Percentiles rank a stretch among this genome's conserved stretches.
Evolutionary conservation across 2,113 vertebrate species (phyloP).

Genomic region (Catharus bicknelli): DNA sequence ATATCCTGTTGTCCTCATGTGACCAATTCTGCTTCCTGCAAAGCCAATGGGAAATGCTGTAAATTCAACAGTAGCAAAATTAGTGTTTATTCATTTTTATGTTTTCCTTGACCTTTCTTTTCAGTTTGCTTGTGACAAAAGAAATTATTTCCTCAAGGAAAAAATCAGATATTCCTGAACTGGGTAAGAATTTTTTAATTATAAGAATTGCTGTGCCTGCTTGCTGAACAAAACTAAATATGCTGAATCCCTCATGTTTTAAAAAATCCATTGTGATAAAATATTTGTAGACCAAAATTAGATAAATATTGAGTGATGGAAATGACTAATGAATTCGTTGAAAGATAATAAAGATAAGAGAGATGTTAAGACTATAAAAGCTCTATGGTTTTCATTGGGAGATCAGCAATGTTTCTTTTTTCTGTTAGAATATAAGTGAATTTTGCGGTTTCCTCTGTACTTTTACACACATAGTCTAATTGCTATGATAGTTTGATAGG

Average conservation of each 20-base stretch:
- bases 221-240: neutral
- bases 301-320: slow-evolving; percentile 6
- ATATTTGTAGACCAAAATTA: neutral
- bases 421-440: neutral
- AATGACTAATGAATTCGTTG: neutral
- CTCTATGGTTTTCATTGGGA: neutral
- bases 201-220: neutral
- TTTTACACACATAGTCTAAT: neutral
- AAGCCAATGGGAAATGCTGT: neutral
- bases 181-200: neutral
- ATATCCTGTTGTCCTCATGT: neutral
- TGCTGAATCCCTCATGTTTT: neutral
- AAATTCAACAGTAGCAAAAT: neutral
- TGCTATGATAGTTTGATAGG: neutral
- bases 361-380: neutral
- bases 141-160: neutral
- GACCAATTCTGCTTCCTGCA: neutral
- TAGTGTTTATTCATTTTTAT: neutral
- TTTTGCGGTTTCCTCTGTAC: neutral
- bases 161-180: neutral
- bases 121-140: neutral
- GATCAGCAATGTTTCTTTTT: neutral
- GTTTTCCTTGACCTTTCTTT: neutral
- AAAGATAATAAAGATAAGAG: neutral
- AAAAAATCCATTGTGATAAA: neutral